These are phyloP conservation scores for Acanthurus lineatus DNA, from an alignment of 2,797 vertebrate species.

Conservation along the genomic window DNA sequence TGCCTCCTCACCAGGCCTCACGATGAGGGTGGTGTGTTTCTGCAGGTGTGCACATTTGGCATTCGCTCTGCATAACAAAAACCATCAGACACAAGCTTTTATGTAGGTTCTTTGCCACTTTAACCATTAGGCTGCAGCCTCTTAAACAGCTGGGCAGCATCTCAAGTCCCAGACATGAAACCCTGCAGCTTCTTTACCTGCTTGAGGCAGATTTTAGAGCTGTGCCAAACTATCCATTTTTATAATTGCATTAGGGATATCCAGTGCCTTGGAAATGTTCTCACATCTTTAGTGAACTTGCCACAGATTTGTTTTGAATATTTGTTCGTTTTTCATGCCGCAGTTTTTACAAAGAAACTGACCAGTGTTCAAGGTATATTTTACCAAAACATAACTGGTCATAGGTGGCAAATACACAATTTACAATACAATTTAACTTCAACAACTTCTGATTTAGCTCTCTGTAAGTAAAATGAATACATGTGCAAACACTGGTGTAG, in stretches of 20 bases:
- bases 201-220: neutral
- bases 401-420: neutral
- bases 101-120: neutral
- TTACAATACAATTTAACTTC: no score
- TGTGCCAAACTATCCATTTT: constrained; percentile 23
- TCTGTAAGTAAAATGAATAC: no score
- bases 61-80: neutral
- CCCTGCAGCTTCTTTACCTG: neutral
- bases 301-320: neutral
- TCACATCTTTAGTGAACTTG: constrained; percentile 7
- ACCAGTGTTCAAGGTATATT: neutral
- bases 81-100: neutral
- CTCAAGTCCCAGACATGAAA: constrained; percentile 9
- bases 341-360: neutral
- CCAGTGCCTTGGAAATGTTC: constrained; percentile 69
- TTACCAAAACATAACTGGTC: neutral
- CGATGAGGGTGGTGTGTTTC: constrained; percentile 23
- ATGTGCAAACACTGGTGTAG: no score
- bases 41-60: neutral
- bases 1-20: neutral
- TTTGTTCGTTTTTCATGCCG: neutral
- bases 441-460: neutral
- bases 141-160: neutral
- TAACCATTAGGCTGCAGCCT: neutral
- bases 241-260: constrained; percentile 24